Base-by-base conservation (phyloP, 2,888 invertebrate species). In the Sclerodermus sp. region DNA sequence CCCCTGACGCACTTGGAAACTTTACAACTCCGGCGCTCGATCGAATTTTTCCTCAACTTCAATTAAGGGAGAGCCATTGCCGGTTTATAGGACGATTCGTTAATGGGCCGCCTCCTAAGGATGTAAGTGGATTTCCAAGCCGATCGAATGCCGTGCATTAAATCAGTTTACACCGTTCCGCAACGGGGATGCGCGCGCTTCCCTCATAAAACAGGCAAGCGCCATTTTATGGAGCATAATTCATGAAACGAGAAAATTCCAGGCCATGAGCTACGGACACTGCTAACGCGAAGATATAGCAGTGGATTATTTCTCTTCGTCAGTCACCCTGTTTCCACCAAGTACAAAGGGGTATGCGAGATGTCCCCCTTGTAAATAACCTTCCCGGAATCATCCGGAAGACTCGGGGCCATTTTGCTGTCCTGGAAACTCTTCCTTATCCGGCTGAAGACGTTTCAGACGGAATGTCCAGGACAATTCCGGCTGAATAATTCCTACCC, bases 171-270 rank as follows among this genome's bases (percentile, higher is more conserved):
- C 46, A 36, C 34, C 49, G 39, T 41, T 51, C 45, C 48, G 18
- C 36, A 15, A 49, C 23, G 37, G 39, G 31, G 1, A 23, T 23
- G 23, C 23, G 23, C 23, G 23, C 23, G 23, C 23, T 23, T 23
- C 8, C 4, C 23, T 53, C 48, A 46, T 56, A 58, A 59, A 63
- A 50, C 42, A 49, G 44, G 41, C 42, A 47, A 45, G 52, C 23
- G 23, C 57, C 51, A 53, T 58, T 62, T 58, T 55, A 64, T 52
- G 43, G 49, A 45, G 29, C 40, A 32, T 45, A 53, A 58, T 57
- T 57, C 57, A 34, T 37, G 55, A 53, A 54, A 60, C 55, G 57
- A 52, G 54, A 47, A 57, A 57, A 55, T 60, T 57, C 56, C 43
- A 48, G 17, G 45, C 16, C 29, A 15, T 23, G 8, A 23, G 23